These are phyloP conservation scores for Homarus americanus DNA, from an alignment of 1,140 invertebrate genomes.

Conservation along the genomic window DNA sequence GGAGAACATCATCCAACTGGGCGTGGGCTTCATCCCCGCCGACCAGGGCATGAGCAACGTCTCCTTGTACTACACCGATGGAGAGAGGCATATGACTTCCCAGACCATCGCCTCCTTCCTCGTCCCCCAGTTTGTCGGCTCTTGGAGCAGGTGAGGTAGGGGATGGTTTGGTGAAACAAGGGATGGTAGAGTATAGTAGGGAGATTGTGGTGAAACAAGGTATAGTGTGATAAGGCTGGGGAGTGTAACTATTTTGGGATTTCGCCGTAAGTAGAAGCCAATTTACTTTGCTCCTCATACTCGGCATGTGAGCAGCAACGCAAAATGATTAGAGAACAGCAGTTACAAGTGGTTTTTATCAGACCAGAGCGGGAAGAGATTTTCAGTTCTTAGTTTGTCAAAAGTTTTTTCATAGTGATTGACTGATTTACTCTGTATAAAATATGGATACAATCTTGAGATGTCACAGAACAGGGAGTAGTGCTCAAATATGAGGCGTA, in stretches of 20 bases:
- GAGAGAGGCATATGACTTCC: constrained; percentile 76
- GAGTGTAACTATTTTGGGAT: background rate
- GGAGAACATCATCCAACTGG: constrained; percentile 86
- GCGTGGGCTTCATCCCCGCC: constrained; percentile 77
- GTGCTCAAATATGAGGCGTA: no score
- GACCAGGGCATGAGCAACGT: constrained; percentile 76
- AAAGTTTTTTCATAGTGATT: no score
- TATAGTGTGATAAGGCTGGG: background rate
- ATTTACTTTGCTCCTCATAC: no score
- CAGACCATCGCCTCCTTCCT: constrained; percentile 88
- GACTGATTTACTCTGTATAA: no score
- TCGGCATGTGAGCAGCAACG: no score
- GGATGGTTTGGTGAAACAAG: background rate
- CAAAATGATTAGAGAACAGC: no score
- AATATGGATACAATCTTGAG: no score
- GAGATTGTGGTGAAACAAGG: background rate
- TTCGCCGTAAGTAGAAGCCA: background rate
- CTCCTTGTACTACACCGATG: constrained; percentile 78
- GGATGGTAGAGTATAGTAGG: background rate
- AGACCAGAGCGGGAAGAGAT: no score
- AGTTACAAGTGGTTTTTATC: no score
- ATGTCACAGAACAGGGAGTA: no score
- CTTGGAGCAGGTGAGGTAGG: constrained; percentile 86
- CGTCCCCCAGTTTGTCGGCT: constrained; percentile 86
- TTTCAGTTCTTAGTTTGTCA: no score